Base-by-base conservation (phyloP, 2,888 invertebrate genomes). In the Coremacera marginata region DNA sequence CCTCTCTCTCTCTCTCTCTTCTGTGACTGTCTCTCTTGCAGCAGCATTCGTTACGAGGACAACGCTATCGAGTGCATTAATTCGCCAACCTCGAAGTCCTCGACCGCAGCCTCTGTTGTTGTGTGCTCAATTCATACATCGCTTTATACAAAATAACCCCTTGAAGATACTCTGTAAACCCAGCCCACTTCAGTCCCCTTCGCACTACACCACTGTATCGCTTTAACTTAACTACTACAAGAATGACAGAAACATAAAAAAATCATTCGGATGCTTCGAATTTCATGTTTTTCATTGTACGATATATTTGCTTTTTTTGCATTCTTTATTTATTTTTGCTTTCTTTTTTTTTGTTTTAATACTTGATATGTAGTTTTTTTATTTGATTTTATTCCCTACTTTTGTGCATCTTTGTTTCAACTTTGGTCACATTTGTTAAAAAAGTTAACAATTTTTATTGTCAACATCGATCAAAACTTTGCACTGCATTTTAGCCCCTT, bases 401-500 rank as follows among this genome's bases (percentile, higher is more conserved):
- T 65, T n/a, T 37, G 65, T 65, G 65, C 31, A 27, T 37, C 34
- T 44, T 44, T 65, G 37, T 65, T 65, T 19, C 34, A 34, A 34
- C 16, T 22, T 60, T 25, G 22, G 27, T 60, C 16, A 25, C 60
- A 60, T 37, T 70, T 57, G 31, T 27, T 34, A 55, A 57, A 70
- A 57, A 57, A 70, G 25, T 11, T 37, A 22, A 57, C 44, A 60
- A 19, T 27, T 72, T 72, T 72, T 62, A 60, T 57, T 72, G 62
- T 62, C 62, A 44, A 72, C 72, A 72, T 60, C 44, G 72, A 72
- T 60, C 44, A 60, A 37, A 62, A 55, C 14, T 71, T 60, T 62
- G 19, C 16, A 8, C 3, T 34, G 19, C 55, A 22, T 2, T 19
- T n/a, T n/a, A n/a, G n/a, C n/a, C n/a, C n/a, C n/a, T n/a, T n/a